Base-by-base conservation (phyloP, 2,113 vertebrate species). In the Gallinago media region DNA sequence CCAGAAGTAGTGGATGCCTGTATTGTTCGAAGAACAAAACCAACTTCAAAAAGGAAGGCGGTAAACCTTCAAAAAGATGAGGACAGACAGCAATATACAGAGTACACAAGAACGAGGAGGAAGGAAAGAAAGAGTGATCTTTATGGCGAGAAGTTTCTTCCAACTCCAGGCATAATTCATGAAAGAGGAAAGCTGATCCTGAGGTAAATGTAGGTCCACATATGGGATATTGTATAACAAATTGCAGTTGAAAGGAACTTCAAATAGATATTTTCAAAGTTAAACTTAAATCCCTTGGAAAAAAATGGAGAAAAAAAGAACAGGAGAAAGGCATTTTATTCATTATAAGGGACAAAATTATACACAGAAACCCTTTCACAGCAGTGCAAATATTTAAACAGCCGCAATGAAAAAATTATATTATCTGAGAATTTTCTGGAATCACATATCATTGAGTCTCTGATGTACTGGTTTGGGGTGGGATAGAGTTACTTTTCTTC, bases 341-440 rank as follows among this genome's bases (percentile, higher is more conserved):
- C 29, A 26, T 78, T 85, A 52, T 42, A 88, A 75, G 23, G 22
- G 58, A 32, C 23, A 42, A 20, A 26, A 90, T 8, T 54, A 7
- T 36, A 66, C 27, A 58, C 15, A 70, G 12, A 50, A 71, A 88
- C 23, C 16, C 4, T 59, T 92, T 59, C 71, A 92, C 75, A 90
- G 38, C 18, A 68, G 7, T 78, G 44, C 65, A 96, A 95, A 85
- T 83, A 85, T 88, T 95, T 90, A 46, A 79, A 49, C 20, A 85
- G 20, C 20, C 65, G 22, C 32, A 79, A 65, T 32, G 32, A 71
- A 88, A 77, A 78, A 21, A 1, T 63, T 65, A 6, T 34, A 31
- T 71, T 62, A 50, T 13, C 21, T 55, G 21, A 92, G 31, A 90
- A 76, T 40, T 88, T 90, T 85, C 62, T 79, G 38, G 12, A 82